Conservation (phyloP, 2,797 vertebrate genomes). For the Phataginus tetradactyla region DNA sequence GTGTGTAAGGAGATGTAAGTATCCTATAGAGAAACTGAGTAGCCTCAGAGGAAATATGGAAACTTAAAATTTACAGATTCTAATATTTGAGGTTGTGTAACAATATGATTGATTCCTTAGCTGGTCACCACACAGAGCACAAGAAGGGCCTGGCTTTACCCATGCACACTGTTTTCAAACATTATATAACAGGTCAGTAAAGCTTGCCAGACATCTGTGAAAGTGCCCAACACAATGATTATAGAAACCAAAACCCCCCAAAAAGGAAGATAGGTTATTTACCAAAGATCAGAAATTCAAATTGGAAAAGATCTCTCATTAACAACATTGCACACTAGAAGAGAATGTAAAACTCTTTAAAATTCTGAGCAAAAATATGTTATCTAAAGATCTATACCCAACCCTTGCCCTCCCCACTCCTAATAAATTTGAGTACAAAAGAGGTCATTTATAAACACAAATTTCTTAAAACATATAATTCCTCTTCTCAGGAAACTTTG, state of each 20-base stretch:
- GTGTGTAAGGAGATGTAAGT: not conserved
- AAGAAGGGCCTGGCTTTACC: not conserved
- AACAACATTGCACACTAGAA: not conserved
- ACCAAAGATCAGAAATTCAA: not conserved
- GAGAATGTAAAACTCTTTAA: not conserved
- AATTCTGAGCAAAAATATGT: not conserved
- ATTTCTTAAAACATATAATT: not conserved
- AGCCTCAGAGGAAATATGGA: not conserved
- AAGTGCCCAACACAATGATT: not conserved
- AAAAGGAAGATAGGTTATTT: not conserved
- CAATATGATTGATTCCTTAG: not conserved
- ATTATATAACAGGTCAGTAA: not conserved
- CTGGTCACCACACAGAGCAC: not conserved
- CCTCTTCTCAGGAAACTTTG: not conserved
- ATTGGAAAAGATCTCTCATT: not conserved
- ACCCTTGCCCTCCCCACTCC: fast-evolving
- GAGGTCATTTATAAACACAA: not conserved
- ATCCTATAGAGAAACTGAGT: not conserved
- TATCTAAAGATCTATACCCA: not conserved
- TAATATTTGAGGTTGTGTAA: not conserved
- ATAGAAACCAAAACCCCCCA: not conserved
- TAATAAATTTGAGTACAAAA: not conserved
- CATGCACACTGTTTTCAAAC: not conserved
- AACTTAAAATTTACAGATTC: not conserved
- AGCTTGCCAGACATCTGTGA: not conserved